Evolutionary conservation across 2,113 vertebrate species (phyloP), one percentile per base, ranked within the genome.

Genomic region (Hyla sarda): DNA sequence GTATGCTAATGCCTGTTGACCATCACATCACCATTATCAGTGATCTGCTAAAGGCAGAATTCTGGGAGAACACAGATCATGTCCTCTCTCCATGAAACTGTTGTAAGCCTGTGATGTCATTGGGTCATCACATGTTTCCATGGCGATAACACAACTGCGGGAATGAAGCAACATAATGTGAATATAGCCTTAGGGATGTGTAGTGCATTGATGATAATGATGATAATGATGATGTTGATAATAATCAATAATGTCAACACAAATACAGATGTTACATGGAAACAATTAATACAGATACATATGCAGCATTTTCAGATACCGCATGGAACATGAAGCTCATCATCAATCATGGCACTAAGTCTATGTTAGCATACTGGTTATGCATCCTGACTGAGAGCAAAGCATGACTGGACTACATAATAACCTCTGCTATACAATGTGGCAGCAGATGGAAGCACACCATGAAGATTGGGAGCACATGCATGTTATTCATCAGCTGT

Each of bases 321-420:
- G 65, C 65, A 19, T 69, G 30, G 23, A 34, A 69, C 65, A 34
- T 69, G 65, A 69, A 69, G 65, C 14, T 69, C 3, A 14, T 69
- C 65, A 37, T 69, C 65, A 69, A 69, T 69, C 65, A 69, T 34
- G 34, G 62, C 32, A 67, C 62, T 65, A 30, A 30, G 62, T 67
- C 62, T n/a, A 69, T 2, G 16, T 34, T 69, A 34, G 8, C 65
- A 69, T 34, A 19, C 16, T 37, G 6, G 32, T 10, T 69, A 69
- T 69, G 30, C 65, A 69, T 69, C 21, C 30, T 34, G 14, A 69
- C 65, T 32, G 17, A 69, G 16, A 28, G 65, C 19, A 34, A 69
- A 37, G 32, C 65, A 69, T 37, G 65, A 69, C 65, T 69, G 32
- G 65, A 69, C 32, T 69, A 16, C 28, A 14, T 67, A 69, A 69